A percentile compares a stretch with the other conserved stretches of the same genome.
Conservation (phyloP, 2,797 vertebrate genomes). For the Aotus griseimembra region DNA sequence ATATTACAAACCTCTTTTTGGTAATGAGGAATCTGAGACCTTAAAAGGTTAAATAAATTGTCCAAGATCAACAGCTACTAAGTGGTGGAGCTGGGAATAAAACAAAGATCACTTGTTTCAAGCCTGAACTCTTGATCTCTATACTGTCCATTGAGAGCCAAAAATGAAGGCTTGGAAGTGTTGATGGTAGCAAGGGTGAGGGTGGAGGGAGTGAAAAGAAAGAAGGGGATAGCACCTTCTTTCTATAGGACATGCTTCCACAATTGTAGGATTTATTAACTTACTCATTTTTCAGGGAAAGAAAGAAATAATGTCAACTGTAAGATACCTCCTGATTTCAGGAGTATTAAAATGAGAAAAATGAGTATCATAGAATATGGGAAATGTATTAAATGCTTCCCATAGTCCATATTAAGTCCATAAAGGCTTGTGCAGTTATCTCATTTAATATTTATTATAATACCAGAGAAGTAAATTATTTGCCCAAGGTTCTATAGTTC, state of each 20-base stretch:
- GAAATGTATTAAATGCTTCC: not conserved
- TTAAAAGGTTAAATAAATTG: conserved; percentile 38
- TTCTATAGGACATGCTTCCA: not conserved
- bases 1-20: not conserved
- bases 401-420: not conserved
- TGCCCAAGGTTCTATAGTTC: not conserved
- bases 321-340: conserved; percentile 17
- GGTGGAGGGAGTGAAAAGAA: not conserved
- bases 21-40: not conserved
- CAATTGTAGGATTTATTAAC: not conserved
- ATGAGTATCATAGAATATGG: not conserved
- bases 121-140: not conserved
- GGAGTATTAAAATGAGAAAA: conserved; percentile 32
- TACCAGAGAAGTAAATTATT: conserved; percentile 15
- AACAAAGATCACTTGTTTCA: not conserved
- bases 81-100: not conserved
- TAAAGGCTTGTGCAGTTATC: not conserved
- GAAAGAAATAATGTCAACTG: not conserved
- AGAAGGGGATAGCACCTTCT: not conserved
- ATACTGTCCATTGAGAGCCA: not conserved
- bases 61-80: not conserved
- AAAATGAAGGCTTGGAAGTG: not conserved
- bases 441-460: conserved; percentile 18
- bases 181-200: too few species aligned
- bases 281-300: not conserved